Evolutionary conservation across 2,888 invertebrate genomes (phyloP).

Genomic region (Tetramorium bicarinatum): DNA sequence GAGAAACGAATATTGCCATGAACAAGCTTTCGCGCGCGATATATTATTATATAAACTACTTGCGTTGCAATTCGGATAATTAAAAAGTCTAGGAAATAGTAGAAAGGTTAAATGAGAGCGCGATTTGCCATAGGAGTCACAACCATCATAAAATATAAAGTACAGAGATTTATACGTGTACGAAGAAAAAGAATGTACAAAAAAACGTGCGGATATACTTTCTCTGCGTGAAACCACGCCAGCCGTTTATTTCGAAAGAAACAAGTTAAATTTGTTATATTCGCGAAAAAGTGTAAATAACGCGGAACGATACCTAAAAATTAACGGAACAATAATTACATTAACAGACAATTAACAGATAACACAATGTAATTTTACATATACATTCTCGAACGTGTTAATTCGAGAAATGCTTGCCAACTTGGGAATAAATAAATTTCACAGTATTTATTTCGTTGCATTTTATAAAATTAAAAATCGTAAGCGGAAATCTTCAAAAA

Average conservation of each 20-base stretch:
- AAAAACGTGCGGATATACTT: not conserved
- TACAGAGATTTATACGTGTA: slow-evolving; percentile 8
- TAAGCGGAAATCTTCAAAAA: not conserved
- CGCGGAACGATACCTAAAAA: not conserved
- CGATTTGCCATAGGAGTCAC: not conserved
- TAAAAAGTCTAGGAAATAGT: slow-evolving; percentile 62
- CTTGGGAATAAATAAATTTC: not conserved
- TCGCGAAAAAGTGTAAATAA: not conserved
- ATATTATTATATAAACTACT: not conserved
- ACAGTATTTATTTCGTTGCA: not conserved
- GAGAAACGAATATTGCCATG: slow-evolving; percentile 30
- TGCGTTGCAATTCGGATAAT: slow-evolving; percentile 59
- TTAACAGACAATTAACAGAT: not conserved
- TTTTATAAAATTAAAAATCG: not conserved
- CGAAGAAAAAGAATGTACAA: not conserved
- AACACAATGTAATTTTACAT: not conserved
- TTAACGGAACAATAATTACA: not conserved
- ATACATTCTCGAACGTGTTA: not conserved
- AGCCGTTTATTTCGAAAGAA: not conserved
- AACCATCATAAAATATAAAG: not conserved
- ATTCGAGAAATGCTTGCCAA: not conserved
- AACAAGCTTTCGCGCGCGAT: slow-evolving; percentile 27
- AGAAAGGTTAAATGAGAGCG: slow-evolving; percentile 60
- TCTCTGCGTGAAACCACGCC: not conserved
- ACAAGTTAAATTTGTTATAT: not conserved